A percentile compares a stretch with the other conserved stretches of the same genome.
These are phyloP conservation scores for Cardiocondyla obscurior DNA, from an alignment of 1,140 invertebrate species.

Conservation along the genomic window DNA sequence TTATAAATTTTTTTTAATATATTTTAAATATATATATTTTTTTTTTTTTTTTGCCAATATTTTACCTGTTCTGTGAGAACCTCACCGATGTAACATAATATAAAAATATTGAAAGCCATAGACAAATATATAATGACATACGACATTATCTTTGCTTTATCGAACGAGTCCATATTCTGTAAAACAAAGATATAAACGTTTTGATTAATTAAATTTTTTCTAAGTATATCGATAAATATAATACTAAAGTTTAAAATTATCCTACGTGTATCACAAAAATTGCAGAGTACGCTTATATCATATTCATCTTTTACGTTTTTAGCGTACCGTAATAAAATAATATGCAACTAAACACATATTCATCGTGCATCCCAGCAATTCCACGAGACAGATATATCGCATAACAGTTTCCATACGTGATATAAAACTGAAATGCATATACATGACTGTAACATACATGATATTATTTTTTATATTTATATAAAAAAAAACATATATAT, in stretches of 20 bases:
- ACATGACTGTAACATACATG: background rate
- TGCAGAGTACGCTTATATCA: background rate
- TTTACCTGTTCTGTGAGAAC: slow-evolving; percentile 69
- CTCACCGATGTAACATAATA: slow-evolving; percentile 76
- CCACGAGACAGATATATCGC: slow-evolving; percentile 69
- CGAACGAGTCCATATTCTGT: slow-evolving; percentile 60
- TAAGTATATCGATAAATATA: background rate
- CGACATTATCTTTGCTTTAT: background rate
- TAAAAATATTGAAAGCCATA: slow-evolving; percentile 71
- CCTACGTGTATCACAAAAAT: background rate
- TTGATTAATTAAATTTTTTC: background rate
- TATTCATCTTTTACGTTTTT: slow-evolving; percentile 33
- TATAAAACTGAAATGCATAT: slow-evolving; percentile 68
- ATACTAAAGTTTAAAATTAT: slow-evolving; percentile 5
- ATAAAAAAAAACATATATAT: background rate
- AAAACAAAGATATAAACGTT: slow-evolving; percentile 21
- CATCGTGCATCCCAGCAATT: slow-evolving; percentile 71
- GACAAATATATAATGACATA: slow-evolving; percentile 59
- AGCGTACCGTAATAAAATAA: slow-evolving; percentile 74
- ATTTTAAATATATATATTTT: no score
- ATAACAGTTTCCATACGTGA: slow-evolving; percentile 66
- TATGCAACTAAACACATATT: slow-evolving; percentile 73
- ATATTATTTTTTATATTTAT: background rate
- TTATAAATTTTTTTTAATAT: background rate
- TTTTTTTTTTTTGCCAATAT: no score